These are phyloP conservation scores for Anas bahamensis DNA, from an alignment of 2,797 vertebrate species.

Conservation along the genomic window DNA sequence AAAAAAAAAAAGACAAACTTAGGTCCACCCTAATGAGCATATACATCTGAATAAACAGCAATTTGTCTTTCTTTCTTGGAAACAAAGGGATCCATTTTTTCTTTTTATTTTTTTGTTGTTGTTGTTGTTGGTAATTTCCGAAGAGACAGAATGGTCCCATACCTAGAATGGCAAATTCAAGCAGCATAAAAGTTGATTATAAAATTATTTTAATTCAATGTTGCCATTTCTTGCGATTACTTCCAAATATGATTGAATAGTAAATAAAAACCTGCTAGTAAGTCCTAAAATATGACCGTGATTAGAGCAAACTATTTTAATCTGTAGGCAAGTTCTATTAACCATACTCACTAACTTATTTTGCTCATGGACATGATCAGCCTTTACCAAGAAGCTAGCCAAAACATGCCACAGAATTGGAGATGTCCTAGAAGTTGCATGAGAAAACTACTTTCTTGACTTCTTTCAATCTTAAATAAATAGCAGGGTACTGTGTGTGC, in stretches of 20 bases:
- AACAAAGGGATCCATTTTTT: neutral
- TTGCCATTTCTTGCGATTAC: conserved; percentile 1
- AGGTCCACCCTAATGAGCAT: neutral
- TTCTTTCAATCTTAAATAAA: conserved; percentile 78
- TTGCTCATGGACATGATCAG: conserved; percentile 8
- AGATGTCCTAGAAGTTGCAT: conserved; percentile 61
- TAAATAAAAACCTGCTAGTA: conserved; percentile 39
- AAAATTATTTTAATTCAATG: conserved; percentile 61
- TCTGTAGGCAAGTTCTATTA: conserved; percentile 31
- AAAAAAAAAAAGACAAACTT: neutral
- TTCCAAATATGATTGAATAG: conserved; percentile 62
- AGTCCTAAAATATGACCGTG: conserved; percentile 1
- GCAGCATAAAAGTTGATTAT: conserved; percentile 31
- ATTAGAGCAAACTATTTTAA: conserved; percentile 28
- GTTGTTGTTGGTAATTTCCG: neutral
- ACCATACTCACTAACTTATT: conserved; percentile 5
- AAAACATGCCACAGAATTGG: conserved; percentile 62
- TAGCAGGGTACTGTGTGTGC: conserved; percentile 66
- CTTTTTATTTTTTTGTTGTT: neutral
- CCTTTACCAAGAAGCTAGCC: conserved; percentile 64
- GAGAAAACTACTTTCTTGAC: conserved; percentile 75
- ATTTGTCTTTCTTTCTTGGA: neutral
- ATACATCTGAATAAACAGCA: neutral
- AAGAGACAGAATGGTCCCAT: neutral
- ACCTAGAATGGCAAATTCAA: conserved; percentile 47